Conservation (phyloP, 2,113 vertebrate species). For the Chroicocephalus ridibundus region DNA sequence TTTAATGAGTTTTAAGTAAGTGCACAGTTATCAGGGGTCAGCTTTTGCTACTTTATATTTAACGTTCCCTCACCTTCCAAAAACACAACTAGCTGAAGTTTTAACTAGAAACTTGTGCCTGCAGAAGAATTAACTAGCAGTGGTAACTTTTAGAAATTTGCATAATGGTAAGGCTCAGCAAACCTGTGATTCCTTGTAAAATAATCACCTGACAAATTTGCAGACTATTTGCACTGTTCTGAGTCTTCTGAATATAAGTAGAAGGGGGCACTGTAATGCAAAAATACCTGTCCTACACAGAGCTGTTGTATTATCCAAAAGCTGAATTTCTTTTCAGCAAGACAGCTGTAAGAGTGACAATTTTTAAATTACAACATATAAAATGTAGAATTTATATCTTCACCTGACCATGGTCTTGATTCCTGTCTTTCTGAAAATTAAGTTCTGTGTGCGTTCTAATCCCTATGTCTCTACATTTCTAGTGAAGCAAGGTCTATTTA, state of each 20-base stretch:
- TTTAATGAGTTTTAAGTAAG: neutral
- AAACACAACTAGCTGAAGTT: neutral
- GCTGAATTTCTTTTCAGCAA: neutral
- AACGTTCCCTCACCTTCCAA: neutral
- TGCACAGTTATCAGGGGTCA: neutral
- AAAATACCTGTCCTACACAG: neutral
- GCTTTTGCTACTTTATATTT: neutral
- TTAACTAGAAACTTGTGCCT: neutral
- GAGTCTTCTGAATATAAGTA: neutral
- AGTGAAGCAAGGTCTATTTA: neutral
- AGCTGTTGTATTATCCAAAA: neutral
- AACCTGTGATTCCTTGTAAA: neutral
- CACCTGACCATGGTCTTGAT: neutral
- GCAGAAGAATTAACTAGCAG: neutral
- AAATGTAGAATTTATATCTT: neutral
- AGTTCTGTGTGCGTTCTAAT: neutral
- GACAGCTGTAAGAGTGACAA: neutral
- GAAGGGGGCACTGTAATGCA: neutral
- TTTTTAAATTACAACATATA: neutral
- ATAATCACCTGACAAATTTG: neutral
- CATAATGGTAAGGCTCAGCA: neutral
- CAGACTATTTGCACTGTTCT: neutral
- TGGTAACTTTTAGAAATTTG: neutral
- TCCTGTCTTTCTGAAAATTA: neutral
- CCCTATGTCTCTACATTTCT: neutral